Percentiles rank a stretch among this genome's conserved stretches.
Conservation (phyloP, 2,888 invertebrate species). For the Capitulum mitella region DNA sequence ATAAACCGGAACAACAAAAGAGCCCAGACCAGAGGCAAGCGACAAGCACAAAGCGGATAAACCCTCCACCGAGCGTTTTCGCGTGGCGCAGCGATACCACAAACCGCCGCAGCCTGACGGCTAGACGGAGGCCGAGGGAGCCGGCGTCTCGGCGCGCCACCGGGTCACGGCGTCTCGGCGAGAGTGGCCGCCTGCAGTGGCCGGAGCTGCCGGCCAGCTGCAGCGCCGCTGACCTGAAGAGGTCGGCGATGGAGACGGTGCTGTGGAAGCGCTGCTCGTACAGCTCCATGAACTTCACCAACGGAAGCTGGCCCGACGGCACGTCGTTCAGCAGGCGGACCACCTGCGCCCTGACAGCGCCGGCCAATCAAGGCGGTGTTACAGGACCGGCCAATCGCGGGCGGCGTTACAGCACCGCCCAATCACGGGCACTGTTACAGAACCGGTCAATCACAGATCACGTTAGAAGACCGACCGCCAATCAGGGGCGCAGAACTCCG, state of each 20-base stretch:
- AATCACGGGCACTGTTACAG: background rate
- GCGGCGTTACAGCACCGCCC: background rate
- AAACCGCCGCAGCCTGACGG: constrained; percentile 45
- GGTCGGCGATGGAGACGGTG: constrained; percentile 50
- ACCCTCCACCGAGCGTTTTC: too few relatives aligned
- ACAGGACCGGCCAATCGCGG: background rate
- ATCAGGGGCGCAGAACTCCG: background rate
- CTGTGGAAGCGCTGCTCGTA: constrained; percentile 73
- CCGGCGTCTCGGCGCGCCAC: too few relatives aligned
- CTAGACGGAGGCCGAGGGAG: too few relatives aligned
- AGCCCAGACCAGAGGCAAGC: too few relatives aligned
- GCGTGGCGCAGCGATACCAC: background rate
- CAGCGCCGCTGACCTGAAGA: constrained; percentile 56
- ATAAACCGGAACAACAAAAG: background rate
- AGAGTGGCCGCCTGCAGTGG: too few relatives aligned
- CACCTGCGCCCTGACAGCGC: constrained; percentile 54
- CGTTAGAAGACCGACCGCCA: background rate
- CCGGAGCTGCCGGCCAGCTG: too few relatives aligned
- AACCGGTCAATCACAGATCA: background rate
- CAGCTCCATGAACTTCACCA: constrained; percentile 72
- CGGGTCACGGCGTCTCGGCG: too few relatives aligned
- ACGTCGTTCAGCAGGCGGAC: constrained; percentile 66
- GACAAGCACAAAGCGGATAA: too few relatives aligned
- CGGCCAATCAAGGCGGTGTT: too few relatives aligned
- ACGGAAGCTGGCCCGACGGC: constrained; percentile 62